Evolutionary conservation across 2,888 invertebrate species (phyloP), one percentile per base, ranked within the genome.

Genomic region (Euplagia quadripunctaria): DNA sequence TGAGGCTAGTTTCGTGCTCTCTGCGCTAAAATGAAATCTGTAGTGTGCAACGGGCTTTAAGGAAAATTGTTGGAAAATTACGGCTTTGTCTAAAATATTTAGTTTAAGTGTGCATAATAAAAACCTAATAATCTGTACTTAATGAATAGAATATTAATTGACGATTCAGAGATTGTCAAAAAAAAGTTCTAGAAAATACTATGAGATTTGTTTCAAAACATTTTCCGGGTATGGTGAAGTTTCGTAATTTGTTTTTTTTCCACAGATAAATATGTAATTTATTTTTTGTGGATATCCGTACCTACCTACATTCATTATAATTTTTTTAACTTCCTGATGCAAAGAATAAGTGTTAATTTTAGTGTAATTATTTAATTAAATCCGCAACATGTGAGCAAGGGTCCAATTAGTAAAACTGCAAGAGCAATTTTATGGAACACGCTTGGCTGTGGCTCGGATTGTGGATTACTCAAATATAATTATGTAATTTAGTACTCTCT

Each of bases 1-100:
- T 43, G 43, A 11, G 51, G 9, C 20, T 8, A 5, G 17, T 67
- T 51, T 46, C 63, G 49, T 67, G 52, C 43, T 61, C 58, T 2
- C 52, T 64, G 43, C 51, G 43, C 42, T 63, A 67, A 72, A 68
- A 67, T 63, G 31, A 46, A 64, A 55, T 68, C 52, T 41, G 63
- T 64, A 11, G 72, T 43, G 64, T 52, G 43, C 61, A 49, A 51
- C 41, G 51, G 31, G 41, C 14, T 41, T 67, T n/a, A n/a, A n/a
- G n/a, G n/a, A n/a, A n/a, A n/a, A n/a, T 46, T 43, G 43, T 43
- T 43, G 43, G 43, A 43, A 43, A 46, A 46, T 46, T 46, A 1
- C 7, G 9, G 7, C 9, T 8, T 49, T 2, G 49, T n/a, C n/a
- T n/a, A n/a, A n/a, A n/a, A n/a, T n/a, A n/a, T n/a, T n/a, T n/a